Percentiles rank a stretch among this genome's conserved stretches.
Conservation (phyloP, 2,113 vertebrate species). For the Cyanoramphus novaezelandiae region DNA sequence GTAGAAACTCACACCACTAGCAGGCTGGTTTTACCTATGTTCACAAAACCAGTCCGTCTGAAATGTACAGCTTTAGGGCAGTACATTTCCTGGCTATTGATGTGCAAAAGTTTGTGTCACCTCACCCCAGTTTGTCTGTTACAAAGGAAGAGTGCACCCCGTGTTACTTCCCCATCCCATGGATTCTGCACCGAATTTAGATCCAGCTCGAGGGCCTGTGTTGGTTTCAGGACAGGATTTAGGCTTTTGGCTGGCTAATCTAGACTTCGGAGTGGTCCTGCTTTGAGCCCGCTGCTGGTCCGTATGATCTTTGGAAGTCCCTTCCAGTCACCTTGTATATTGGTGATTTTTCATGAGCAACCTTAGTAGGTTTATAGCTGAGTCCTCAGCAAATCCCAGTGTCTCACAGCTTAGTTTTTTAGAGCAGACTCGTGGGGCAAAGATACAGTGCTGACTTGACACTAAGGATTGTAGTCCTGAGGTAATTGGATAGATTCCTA, state of each 20-base stretch:
- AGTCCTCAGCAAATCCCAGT: neutral
- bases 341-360: neutral
- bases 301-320: neutral
- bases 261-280: neutral
- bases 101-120: neutral
- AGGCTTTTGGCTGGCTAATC: neutral
- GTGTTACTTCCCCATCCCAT: neutral
- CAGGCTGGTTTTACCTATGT: neutral
- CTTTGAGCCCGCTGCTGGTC: neutral
- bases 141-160: neutral
- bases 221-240: neutral
- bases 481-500: neutral
- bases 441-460: neutral
- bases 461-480: neutral
- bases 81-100: neutral
- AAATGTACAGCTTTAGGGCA: neutral
- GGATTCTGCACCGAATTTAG: neutral
- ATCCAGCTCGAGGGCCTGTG: neutral
- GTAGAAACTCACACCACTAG: neutral
- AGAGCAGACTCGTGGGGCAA: neutral
- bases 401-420: neutral
- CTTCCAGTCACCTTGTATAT: accelerated
- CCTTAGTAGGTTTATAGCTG: neutral
- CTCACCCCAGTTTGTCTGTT: neutral
- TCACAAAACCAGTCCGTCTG: neutral